Evolutionary conservation across 2,888 invertebrate genomes (phyloP), one percentile per base, ranked within the genome.

Genomic region (Trachelus troglodyta): DNA sequence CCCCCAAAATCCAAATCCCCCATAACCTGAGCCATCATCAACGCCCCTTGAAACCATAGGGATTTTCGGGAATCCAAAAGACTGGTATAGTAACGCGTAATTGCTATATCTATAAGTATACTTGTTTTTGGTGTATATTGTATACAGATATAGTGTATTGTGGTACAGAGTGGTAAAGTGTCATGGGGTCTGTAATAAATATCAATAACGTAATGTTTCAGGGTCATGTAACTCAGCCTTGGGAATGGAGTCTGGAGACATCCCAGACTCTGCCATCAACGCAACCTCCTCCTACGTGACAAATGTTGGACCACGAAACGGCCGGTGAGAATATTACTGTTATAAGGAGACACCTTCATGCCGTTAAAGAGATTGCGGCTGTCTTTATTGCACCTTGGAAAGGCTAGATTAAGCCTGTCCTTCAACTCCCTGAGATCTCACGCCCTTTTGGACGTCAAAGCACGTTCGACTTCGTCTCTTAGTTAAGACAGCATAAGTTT

Each of bases 231-330:
- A 93, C 87, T 92, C 92, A 83, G 92, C 95, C 35, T 92, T 96
- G 81, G 96, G 96, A 78, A 95, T 96, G 95, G 95, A 95, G 91
- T 94, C 95, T 40, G 95, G 95, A 73, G 93, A 91, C 77, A 95
- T 96, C 87, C 93, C 94, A 82, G 95, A 96, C 91, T 92, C 93
- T 75, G 94, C 95, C 84, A 94, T 96, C 87, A 94, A 94, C 30
- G 95, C 95, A 76, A 95, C 95, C 85, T 95, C 95, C 33, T 94
- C 95, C 74, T 95, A 95, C 88, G 95, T 95, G 84, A 92, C 94
- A 78, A 94, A 94, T 86, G 95, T 95, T 77, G 95, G 96, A 74
- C 95, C 96, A 23, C 93, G 93, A 86, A 94, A 94, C 88, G 95
- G 95, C 87, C 94, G 96, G 96, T 95, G 91, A 92, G 90, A 85